phyloP scores from a whole-genome alignment of 2,888 invertebrate species.

The Keiferia lycopersicella region DNA sequence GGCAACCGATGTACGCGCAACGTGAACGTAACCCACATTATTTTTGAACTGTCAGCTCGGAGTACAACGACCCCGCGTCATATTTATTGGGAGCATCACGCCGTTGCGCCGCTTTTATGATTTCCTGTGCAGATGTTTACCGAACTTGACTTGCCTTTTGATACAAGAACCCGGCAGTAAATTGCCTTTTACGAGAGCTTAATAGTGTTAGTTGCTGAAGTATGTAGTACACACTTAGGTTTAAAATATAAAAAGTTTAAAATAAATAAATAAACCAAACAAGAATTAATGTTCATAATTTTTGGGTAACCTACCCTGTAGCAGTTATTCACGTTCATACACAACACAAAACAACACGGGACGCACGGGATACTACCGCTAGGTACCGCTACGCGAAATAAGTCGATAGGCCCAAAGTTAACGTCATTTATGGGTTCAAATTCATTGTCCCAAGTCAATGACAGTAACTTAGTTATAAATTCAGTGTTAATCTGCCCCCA shows the following conservation, averaged over 20 bases:
- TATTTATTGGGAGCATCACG: conserved; percentile 75
- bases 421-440: too few relatives aligned
- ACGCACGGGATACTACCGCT: too few relatives aligned
- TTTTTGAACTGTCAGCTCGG: conserved; percentile 79
- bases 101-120: conserved; percentile 60
- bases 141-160: conserved; percentile 50
- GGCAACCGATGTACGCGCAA: conserved; percentile 77
- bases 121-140: conserved; percentile 62
- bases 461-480: conserved; percentile 15
- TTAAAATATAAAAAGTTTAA: not conserved
- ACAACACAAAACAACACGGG: too few relatives aligned
- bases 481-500: conserved; percentile 5
- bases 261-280: too few relatives aligned
- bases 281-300: not conserved
- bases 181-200: not conserved
- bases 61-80: conserved; percentile 75
- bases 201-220: conserved; percentile 5
- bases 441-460: not conserved
- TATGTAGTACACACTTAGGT: not conserved
- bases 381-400: too few relatives aligned
- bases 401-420: not conserved
- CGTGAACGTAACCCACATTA: conserved; percentile 81
- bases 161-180: not conserved
- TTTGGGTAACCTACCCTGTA: too few relatives aligned
- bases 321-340: too few relatives aligned